Evolutionary conservation across 2,888 invertebrate genomes (phyloP), one percentile per base, ranked within the genome.

Genomic region (Branchinecta sandiegonensis): DNA sequence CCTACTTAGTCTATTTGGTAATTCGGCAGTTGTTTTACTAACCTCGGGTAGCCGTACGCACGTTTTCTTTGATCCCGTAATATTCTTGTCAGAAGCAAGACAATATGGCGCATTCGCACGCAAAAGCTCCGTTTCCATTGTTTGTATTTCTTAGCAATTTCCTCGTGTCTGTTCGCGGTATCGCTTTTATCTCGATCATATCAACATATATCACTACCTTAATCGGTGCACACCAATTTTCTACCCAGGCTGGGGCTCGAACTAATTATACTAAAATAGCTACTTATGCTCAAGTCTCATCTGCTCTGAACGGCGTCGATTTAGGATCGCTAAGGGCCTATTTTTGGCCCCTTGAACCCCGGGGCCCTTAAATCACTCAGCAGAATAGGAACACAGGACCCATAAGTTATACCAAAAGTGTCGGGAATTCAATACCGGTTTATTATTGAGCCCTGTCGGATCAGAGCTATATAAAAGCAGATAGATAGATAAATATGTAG

Each of bases 161-260:
- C 23, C 63, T 23, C 23, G 63, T 56, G 63, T 56, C 63, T 56
- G 63, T 56, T 56, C n/a, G 63, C 63, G 63, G 63, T 56, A 56
- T 56, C 63, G 23, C n/a, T 23, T 37, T 56, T 17, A 56, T 56
- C 63, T 56, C 63, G n/a, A 17, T 56, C 63, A 56, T 56, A 56
- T 56, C 63, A 56, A 56, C 63, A 56, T 56, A 56, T 56, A 56
- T 56, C 63, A 56, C 63, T 56, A 56, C 23, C 63, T 56, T 10
- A 56, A 56, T 56, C 63, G 63, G n/a, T 56, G 63, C n/a, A 56
- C 63, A 56, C n/a, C 63, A 56, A 56, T 56, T 56, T 56, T 56
- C 63, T 56, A 56, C 23, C 63, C 63, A 56, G 63, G 63, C 23
- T 56, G 63, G 63, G 23, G 11, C 63, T 23, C 63, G n/a, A 23